Evolutionary conservation across 2,888 invertebrate genomes (phyloP), one percentile per base, ranked within the genome.

Genomic region (Myopa tessellatipennis): DNA sequence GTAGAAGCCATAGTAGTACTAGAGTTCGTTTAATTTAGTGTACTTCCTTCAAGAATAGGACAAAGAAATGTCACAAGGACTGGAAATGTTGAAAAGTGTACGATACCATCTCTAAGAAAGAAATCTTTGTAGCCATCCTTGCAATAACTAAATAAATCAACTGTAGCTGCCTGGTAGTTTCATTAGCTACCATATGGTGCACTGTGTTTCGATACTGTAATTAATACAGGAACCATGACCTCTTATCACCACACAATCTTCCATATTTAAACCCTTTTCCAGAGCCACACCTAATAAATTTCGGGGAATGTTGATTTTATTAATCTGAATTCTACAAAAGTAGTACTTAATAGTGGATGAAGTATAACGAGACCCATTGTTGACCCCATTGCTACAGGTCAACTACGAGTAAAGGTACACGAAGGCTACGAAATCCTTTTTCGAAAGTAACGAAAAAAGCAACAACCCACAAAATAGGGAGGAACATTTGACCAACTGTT

Each of bases 401-500:
- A 60, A 72, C 60, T 18, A 4, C 7, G 60, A 8, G 26, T 60
- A 58, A 65, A 4, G 8, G 12, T 3, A 10, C 40, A 7, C 4
- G 26, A 6, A 26, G 67, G 26, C 71, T 34, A 5, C 38, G 26
- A 52, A 67, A 67, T 67, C 67, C 67, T 67, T 67, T 67, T 40
- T 16, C 67, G 1, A 67, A 40, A 38, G 40, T 18, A 16, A 12
- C 5, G 40, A 34, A 58, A 34, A 36, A 12, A 55, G 1, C 40
- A n/a, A 36, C 38, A 16, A 38, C 16, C 4, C 60, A n/a, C 61
- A 12, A 63, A 4, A 10, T 34, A n/a, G 61, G 26, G 34, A n/a
- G n/a, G 18, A 67, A 68, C 45, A 69, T 69, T 69, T 60, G 68
- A 69, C 75, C 75, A 75, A 75, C 75, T 75, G 75, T 75, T 75